phyloP scores from a whole-genome alignment of 2,797 vertebrate species.

The Alca torda region DNA sequence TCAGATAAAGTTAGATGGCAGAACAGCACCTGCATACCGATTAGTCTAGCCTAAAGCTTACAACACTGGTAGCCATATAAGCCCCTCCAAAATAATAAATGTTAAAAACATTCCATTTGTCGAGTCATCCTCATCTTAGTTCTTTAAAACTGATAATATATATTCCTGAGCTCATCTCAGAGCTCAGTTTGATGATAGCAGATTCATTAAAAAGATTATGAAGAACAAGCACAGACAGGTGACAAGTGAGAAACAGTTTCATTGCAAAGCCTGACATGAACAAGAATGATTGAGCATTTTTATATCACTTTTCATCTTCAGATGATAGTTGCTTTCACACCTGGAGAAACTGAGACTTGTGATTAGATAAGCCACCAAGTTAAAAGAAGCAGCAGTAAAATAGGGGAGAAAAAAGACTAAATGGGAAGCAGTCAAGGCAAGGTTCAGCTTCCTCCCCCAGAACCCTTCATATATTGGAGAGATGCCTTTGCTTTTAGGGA shows the following conservation, averaged over 20 bases:
- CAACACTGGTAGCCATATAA: neutral
- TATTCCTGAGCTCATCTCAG: neutral
- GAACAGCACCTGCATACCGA: neutral
- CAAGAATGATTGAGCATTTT: conserved; percentile 25
- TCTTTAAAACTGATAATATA: neutral
- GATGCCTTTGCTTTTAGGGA: neutral
- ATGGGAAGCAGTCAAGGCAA: neutral
- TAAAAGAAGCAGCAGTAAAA: neutral
- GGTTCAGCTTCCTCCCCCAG: neutral
- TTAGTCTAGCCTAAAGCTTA: neutral
- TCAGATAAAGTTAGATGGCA: neutral
- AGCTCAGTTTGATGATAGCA: neutral
- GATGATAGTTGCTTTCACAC: neutral
- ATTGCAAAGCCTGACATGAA: conserved; percentile 18
- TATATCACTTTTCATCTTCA: conserved; percentile 27
- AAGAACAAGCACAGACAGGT: conserved; percentile 32
- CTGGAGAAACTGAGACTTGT: conserved; percentile 1
- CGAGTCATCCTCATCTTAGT: neutral
- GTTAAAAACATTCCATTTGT: neutral
- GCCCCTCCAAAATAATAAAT: neutral
- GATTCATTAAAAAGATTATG: conserved; percentile 8
- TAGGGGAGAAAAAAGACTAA: neutral
- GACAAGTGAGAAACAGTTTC: conserved; percentile 1
- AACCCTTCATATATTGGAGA: neutral
- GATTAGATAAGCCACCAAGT: conserved; percentile 4